Evolutionary conservation across 2,888 invertebrate genomes (phyloP), one percentile per base, ranked within the genome.

Genomic region (Oxystoma pomonae): DNA sequence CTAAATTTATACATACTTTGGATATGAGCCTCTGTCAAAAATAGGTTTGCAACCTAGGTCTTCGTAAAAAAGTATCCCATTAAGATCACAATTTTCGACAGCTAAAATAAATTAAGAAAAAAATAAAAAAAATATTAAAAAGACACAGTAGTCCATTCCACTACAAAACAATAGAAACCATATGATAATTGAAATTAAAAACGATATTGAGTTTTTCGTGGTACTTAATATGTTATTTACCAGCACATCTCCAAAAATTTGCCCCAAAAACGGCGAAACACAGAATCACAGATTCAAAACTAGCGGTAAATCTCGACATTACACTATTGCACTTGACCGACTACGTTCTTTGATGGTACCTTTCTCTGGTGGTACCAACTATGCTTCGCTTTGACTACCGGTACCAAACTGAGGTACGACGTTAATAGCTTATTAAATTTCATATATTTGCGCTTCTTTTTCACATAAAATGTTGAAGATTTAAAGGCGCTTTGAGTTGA

Each of bases 21-120:
- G 50, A 9, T 50, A 12, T 9, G 49, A 1, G 18, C 57, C 16
- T 5, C 53, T 58, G 20, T 68, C 67, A 49, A 59, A 65, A 5
- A 57, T 58, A 0, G 70, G 67, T 53, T 62, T 68, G 20, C 70
- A 70, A 1, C 66, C 65, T 63, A 70, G 62, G 51, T 70, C 70
- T 66, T 70, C 70, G 57, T 70, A 70, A n/a, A 70, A 55, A 3
- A 69, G 59, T 3, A 61, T 63, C 5, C 70, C 70, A 1, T 61
- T 49, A 12, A 60, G 55, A 49, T 70, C 70, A 56, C 70, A 70
- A 21, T 68, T 65, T 52, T 64, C 53, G n/a, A n/a, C n/a, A n/a
- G n/a, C n/a, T n/a, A n/a, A n/a, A n/a, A n/a, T n/a, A n/a, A n/a
- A n/a, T n/a, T n/a, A n/a, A n/a, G n/a, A n/a, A n/a, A n/a, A n/a